A percentile compares a stretch with the other conserved stretches of the same genome.
phyloP scores from a whole-genome alignment of 2,113 vertebrate genomes.

The chimpanzee (Pan troglodytes) region DNA sequence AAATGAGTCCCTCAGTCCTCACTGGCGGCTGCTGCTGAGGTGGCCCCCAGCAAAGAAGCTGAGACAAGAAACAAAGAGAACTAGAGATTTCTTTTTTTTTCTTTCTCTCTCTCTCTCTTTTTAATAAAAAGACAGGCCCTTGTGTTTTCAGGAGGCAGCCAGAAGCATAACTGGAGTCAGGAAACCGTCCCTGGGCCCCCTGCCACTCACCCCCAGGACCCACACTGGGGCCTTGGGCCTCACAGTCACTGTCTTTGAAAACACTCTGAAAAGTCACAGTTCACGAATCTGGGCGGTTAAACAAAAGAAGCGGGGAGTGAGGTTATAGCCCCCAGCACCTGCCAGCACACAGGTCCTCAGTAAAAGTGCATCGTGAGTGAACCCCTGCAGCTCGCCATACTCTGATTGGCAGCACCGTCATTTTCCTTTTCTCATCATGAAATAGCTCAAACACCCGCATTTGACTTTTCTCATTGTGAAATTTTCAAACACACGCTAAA shows the following conservation, averaged over 20 bases:
- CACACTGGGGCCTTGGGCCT: not conserved
- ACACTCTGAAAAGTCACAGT: not conserved
- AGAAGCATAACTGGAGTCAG: not conserved
- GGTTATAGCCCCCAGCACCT: not conserved
- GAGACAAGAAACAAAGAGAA: not conserved
- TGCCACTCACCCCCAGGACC: not conserved
- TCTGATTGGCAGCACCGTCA: not conserved
- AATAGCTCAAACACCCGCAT: not conserved
- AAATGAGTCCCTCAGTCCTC: not conserved
- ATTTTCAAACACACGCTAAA: not conserved
- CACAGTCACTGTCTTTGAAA: not conserved
- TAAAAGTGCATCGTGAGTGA: fast-evolving
- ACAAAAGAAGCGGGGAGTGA: not conserved
- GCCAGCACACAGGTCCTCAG: not conserved
- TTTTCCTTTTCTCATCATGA: not conserved
- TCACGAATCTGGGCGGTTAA: too few species aligned
- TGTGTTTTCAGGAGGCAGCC: not conserved
- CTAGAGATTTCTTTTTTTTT: not conserved
- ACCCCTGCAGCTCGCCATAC: fast-evolving
- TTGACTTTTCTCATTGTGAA: not conserved
- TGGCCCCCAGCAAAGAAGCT: not conserved
- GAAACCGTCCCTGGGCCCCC: not conserved
- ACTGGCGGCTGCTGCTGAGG: not conserved
- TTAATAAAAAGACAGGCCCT: not conserved
- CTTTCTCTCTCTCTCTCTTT: not conserved